These are phyloP conservation scores for Caenorhabditis plicata DNA, from an alignment of 2,888 invertebrate genomes.

Conservation along the genomic window DNA sequence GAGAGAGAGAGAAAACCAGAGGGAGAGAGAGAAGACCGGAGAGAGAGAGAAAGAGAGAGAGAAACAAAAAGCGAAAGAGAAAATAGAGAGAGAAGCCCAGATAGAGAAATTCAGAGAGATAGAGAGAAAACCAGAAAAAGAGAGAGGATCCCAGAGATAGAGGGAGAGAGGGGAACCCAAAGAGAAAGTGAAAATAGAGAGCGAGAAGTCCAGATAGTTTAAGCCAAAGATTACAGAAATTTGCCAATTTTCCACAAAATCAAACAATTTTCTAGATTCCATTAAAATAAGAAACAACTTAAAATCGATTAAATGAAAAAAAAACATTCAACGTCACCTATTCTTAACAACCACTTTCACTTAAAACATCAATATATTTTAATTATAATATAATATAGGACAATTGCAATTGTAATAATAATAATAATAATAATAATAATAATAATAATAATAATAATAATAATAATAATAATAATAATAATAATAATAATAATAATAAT, in stretches of 20 bases:
- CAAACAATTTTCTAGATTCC: neutral
- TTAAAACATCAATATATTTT: neutral
- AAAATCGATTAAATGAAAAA: too few relatives aligned
- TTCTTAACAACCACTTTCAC: too few relatives aligned
- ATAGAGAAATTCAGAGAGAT: too few relatives aligned
- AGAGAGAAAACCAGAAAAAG: too few relatives aligned
- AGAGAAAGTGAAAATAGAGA: conserved; percentile 3
- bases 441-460: neutral
- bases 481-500: too few relatives aligned
- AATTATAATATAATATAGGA: neutral
- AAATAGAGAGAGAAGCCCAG: too few relatives aligned
- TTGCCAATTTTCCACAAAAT: conserved; percentile 1
- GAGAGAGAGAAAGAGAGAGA: too few relatives aligned
- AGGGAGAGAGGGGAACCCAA: neutral
- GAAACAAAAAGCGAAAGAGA: too few relatives aligned
- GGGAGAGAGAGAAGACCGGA: conserved; percentile 9
- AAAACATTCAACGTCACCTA: too few relatives aligned
- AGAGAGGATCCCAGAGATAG: too few relatives aligned
- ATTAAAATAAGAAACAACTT: neutral
- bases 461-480: too few relatives aligned
- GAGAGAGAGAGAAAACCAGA: conserved; percentile 8
- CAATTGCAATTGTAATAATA: neutral
- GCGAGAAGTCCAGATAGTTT: conserved; percentile 3
- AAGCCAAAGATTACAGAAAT: neutral
- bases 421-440: conserved; percentile 1